Evolutionary conservation across 2,888 invertebrate species (phyloP).

Genomic region (Aporophyla lueneburgensis): DNA sequence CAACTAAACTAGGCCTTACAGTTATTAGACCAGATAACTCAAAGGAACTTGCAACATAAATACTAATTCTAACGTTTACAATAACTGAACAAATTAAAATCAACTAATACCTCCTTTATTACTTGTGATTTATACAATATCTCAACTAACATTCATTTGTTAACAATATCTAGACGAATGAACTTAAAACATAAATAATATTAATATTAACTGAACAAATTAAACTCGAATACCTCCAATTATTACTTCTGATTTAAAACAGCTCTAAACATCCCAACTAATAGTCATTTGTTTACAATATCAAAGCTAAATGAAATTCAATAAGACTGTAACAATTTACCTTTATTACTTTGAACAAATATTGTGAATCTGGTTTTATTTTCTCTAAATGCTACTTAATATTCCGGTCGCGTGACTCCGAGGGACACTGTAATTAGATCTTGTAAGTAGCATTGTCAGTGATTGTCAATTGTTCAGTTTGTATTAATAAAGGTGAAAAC

Average conservation of each 20-base stretch:
- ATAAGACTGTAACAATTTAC: slow-evolving; percentile 35
- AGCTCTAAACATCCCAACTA: background rate
- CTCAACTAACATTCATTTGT: background rate
- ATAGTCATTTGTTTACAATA: slow-evolving; percentile 14
- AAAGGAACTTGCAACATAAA: background rate
- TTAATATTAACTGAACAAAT: background rate
- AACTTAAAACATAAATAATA: background rate
- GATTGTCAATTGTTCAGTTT: slow-evolving; percentile 60
- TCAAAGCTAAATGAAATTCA: slow-evolving; percentile 23
- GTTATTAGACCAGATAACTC: background rate
- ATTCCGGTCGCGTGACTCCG: slow-evolving; percentile 46
- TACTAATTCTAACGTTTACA: background rate
- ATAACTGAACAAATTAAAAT: background rate
- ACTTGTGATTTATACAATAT: background rate
- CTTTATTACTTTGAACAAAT: slow-evolving; percentile 31
- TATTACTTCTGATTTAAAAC: background rate
- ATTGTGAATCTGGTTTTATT: slow-evolving; percentile 52
- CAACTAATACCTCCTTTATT: background rate
- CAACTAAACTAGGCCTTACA: background rate
- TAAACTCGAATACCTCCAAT: background rate
- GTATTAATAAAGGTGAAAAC: slow-evolving; percentile 16
- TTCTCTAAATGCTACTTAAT: slow-evolving; percentile 45
- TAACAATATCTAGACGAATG: slow-evolving; percentile 5
- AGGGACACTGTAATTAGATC: slow-evolving; percentile 54
- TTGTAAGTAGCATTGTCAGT: slow-evolving; percentile 45